Conservation (phyloP, 2,888 invertebrate genomes). For the Drosophila meridionalis region DNA sequence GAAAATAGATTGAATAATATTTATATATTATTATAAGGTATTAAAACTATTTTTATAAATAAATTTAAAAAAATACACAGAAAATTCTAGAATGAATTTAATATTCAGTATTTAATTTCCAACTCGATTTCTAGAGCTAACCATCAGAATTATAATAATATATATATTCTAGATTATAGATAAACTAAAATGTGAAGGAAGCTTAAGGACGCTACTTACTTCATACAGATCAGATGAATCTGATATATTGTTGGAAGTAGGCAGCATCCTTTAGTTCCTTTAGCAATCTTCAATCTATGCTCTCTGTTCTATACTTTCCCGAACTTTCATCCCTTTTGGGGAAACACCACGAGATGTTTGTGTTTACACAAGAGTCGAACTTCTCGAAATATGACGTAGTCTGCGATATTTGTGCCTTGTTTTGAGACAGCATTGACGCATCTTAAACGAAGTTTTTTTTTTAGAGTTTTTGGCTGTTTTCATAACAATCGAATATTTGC, state of each 20-base stretch:
- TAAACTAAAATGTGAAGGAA: neutral
- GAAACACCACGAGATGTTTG: constrained; percentile 38
- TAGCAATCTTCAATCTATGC: too few species aligned
- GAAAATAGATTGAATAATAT: too few species aligned
- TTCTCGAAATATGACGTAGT: constrained; percentile 33
- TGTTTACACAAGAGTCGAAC: neutral
- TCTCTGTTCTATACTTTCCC: neutral
- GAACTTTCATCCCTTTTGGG: constrained; percentile 5
- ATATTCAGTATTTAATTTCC: neutral
- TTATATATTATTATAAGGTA: too few species aligned
- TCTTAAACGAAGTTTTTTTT: constrained; percentile 4
- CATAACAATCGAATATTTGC: constrained; percentile 53
- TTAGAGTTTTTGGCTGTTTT: constrained; percentile 36
- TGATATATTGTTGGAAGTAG: too few species aligned
- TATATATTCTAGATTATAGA: neutral
- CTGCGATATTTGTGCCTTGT: neutral
- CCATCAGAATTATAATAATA: neutral
- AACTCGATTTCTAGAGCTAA: neutral
- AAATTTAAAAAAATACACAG: neutral
- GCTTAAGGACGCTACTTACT: neutral
- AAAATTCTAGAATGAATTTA: neutral
- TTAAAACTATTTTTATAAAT: neutral
- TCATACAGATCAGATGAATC: too few species aligned
- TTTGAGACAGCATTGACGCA: constrained; percentile 51
- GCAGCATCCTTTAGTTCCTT: too few species aligned